These are phyloP conservation scores for Erebia ligea DNA, from an alignment of 2,888 invertebrate genomes.

Conservation along the genomic window DNA sequence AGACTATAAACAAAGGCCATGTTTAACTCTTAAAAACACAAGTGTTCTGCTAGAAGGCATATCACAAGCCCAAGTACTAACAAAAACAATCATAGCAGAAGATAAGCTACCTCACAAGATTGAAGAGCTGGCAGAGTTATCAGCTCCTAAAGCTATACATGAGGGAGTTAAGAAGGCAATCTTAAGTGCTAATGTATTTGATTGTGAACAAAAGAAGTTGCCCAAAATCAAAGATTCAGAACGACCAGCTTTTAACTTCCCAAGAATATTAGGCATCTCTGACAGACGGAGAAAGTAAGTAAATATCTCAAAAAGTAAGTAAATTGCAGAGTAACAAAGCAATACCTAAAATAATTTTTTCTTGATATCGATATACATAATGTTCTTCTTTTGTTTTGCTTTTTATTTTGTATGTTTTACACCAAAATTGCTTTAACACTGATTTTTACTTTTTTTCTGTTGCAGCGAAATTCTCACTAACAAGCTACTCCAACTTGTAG, in stretches of 20 bases:
- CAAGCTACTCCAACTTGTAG: slow-evolving; percentile 87
- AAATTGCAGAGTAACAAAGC: too few species aligned
- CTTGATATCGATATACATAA: neutral
- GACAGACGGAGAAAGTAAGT: slow-evolving; percentile 86
- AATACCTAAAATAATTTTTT: too few species aligned
- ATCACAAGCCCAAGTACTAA: slow-evolving; percentile 90
- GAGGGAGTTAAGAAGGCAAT: slow-evolving; percentile 85
- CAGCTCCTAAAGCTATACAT: slow-evolving; percentile 80
- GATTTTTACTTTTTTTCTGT: slow-evolving; percentile 45
- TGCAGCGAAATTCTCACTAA: slow-evolving; percentile 86
- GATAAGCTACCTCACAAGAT: slow-evolving; percentile 85
- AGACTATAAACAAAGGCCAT: slow-evolving; percentile 85
- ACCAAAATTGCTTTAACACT: too few species aligned
- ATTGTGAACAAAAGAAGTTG: slow-evolving; percentile 90
- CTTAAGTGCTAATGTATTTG: slow-evolving; percentile 86
- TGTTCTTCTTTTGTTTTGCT: neutral
- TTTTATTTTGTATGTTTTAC: too few species aligned
- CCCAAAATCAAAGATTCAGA: slow-evolving; percentile 87
- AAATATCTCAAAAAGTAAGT: neutral
- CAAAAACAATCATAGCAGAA: slow-evolving; percentile 88
- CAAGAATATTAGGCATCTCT: slow-evolving; percentile 89
- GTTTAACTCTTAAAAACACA: slow-evolving; percentile 83
- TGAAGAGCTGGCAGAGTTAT: slow-evolving; percentile 75
- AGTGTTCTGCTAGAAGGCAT: slow-evolving; percentile 89
- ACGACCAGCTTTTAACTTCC: slow-evolving; percentile 88